These are phyloP conservation scores for Halichoeres trimaculatus DNA, from an alignment of 2,113 vertebrate genomes.

Conservation along the genomic window DNA sequence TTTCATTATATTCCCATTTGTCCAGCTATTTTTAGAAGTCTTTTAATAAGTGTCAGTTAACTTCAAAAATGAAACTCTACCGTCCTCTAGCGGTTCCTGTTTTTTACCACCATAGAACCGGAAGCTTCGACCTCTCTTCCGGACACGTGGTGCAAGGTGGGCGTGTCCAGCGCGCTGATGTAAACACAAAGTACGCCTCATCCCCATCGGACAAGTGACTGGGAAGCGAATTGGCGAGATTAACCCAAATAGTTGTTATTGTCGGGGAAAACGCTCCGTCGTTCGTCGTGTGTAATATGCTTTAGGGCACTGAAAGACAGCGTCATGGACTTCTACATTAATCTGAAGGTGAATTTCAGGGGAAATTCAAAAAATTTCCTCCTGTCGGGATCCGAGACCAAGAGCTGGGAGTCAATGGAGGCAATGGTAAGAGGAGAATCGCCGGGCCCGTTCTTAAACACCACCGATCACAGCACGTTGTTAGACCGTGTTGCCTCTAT, in stretches of 20 bases:
- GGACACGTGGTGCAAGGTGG: slow-evolving; percentile 67
- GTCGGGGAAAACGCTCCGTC: background rate
- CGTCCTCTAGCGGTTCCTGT: too few species aligned
- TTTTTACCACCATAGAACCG: background rate
- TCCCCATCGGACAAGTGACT: slow-evolving; percentile 37
- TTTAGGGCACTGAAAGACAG: slow-evolving; percentile 12
- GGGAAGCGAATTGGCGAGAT: slow-evolving; percentile 48
- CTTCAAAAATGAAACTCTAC: too few species aligned
- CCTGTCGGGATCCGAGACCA: slow-evolving; percentile 88
- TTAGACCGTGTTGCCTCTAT: background rate
- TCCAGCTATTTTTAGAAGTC: too few species aligned
- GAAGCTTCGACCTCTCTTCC: slow-evolving; percentile 19
- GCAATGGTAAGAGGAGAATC: slow-evolving; percentile 87
- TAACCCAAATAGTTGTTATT: slow-evolving; percentile 17
- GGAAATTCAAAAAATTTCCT: slow-evolving; percentile 85
- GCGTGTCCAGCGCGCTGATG: slow-evolving; percentile 72
- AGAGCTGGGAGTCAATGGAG: slow-evolving; percentile 94
- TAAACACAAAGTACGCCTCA: slow-evolving; percentile 79
- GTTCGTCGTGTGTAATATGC: slow-evolving; percentile 44
- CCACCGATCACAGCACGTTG: background rate
- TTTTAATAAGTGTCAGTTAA: too few species aligned
- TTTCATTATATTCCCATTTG: too few species aligned
- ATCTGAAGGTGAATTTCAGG: slow-evolving; percentile 83
- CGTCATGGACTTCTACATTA: slow-evolving; percentile 83
- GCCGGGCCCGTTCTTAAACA: slow-evolving; percentile 15